Evolutionary conservation across 2,797 vertebrate species (phyloP), one percentile per base, ranked within the genome.

Genomic region (Lepus oiostolus): DNA sequence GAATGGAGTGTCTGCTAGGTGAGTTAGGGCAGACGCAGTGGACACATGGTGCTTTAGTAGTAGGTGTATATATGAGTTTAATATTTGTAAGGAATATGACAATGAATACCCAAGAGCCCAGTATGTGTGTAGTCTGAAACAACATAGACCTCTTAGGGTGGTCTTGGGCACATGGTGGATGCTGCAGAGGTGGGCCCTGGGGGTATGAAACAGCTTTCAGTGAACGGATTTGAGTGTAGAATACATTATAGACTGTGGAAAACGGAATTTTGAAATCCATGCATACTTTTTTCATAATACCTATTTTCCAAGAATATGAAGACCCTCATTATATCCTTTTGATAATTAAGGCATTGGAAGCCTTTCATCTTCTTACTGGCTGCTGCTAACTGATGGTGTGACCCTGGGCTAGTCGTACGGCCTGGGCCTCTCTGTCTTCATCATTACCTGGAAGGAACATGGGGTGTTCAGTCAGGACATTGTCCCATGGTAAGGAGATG

Each of bases 301-400:
- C 42, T 47, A 47, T 47, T 47, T 47, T 47, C 42, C 42, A 47
- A 47, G 42, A 47, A 47, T 47, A 47, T 47, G 42, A 47, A 47
- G 42, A 9, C 42, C 42, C 19, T 21, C 13, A 52, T 5, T 50
- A 11, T 58, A 13, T 42, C 67, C 32, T 28, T 16, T 58, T 42
- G 60, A 21, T 54, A 54, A 17, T 24, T 54, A 68, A 47, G 1
- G 24, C 60, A 19, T 77, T 13, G 50, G 62, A 63, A 77, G 16
- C 12, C 26, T 71, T 92, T 87, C 17, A 28, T 77, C 77, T 88
- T 77, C 77, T 88, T 52, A 65, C 63, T 83, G 30, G 32, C 83
- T 38, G 26, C 28, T 63, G 0, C 52, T 84, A 71, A 22, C n/a
- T 62, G 38, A n/a, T 52, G 7, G n/a, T 86, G 30, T 91, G 19